Base-by-base conservation (phyloP, 2,113 vertebrate species). In the Gambusia affinis region DNA sequence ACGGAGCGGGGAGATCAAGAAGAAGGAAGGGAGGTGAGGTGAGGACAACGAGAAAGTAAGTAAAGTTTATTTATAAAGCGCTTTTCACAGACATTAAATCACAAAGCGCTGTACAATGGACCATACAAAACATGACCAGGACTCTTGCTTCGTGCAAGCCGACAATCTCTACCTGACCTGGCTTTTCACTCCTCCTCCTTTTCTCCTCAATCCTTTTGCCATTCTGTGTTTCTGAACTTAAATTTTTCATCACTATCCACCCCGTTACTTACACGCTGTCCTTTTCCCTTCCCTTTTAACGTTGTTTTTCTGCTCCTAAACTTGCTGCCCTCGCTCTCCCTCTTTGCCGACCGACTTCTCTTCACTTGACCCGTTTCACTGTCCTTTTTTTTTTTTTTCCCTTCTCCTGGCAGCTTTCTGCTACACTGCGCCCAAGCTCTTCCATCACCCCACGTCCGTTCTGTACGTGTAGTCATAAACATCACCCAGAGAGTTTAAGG, bases 81-180 rank as follows among this genome's bases (percentile, higher is more conserved):
- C 31, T 30, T 12, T 37, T 37, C 35, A 37, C 35, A 37, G 10
- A 11, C 35, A 37, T 35, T 3, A 11, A 37, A 37, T 37, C 35
- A 37, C 35, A 3, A 3, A 37, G 35, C 2, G 35, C 35, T 37
- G 35, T 37, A 37, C 10, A 37, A 37, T 37, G 12, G 10, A 37
- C 10, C 35, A 2, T 35, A 35, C 35, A 35, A 10, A 35, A 37
- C 2, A 12, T 11, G 12, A 60, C 64, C 72, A 67, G 33, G 67
- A 60, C 62, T 75, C 66, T 64, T 75, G 64, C 73, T 75, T 69
- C 80, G 84, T 89, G 84, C 83, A 81, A 89, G 83, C 79, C 85
- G 87, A 89, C 85, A 78, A 86, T 86, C 66, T 70, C 30, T 69
- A 83, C 83, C 85, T 89, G 87, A 90, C 84, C 85, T 80, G 84